phyloP scores from a whole-genome alignment of 2,888 invertebrate genomes.

The Oscheius sp. region DNA sequence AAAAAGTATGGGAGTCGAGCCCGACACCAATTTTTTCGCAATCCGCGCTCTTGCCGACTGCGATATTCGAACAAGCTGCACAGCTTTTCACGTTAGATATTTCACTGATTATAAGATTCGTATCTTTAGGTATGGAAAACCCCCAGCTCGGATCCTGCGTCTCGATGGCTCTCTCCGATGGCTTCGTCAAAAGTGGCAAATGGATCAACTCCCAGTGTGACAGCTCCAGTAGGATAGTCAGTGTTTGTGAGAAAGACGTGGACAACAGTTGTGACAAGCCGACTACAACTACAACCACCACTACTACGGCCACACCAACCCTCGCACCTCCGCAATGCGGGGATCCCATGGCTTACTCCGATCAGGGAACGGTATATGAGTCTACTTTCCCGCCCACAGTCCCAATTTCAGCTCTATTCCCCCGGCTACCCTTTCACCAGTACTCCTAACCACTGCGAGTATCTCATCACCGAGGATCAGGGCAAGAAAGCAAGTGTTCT shows the following conservation, averaged over 20 bases:
- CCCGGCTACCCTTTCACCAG: constrained; percentile 19
- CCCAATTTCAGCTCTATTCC: constrained; percentile 25
- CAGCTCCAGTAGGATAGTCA: background rate
- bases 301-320: background rate
- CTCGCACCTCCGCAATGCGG: constrained; percentile 10
- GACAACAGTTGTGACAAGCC: constrained; percentile 7
- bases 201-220: constrained; percentile 26
- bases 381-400: background rate
- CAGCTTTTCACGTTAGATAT: too few relatives aligned
- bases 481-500: background rate
- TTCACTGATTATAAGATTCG: too few relatives aligned
- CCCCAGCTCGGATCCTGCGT: constrained; percentile 14
- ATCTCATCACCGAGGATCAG: constrained; percentile 17
- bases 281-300: background rate
- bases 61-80: too few relatives aligned
- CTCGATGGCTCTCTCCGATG: constrained; percentile 19
- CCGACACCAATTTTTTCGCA: too few relatives aligned
- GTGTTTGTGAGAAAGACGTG: constrained; percentile 12
- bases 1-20: too few relatives aligned
- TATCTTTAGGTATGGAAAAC: constrained; percentile 3
- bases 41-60: too few relatives aligned
- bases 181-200: constrained; percentile 8
- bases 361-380: background rate
- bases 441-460: constrained; percentile 15
- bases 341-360: constrained; percentile 8